These are phyloP conservation scores for Brachyptera putata DNA, from an alignment of 2,888 invertebrate species.

Conservation along the genomic window DNA sequence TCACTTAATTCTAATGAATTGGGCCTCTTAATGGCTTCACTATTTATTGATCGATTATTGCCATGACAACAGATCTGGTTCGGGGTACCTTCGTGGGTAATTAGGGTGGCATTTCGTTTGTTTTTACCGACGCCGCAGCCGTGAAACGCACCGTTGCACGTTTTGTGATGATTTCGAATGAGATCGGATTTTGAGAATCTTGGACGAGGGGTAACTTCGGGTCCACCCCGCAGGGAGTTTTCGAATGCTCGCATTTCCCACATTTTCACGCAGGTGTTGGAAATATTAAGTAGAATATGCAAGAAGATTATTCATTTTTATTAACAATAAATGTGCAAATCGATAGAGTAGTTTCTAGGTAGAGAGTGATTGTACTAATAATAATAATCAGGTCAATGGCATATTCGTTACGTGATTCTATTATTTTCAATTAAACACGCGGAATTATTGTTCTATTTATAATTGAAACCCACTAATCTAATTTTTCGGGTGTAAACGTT, in stretches of 20 bases:
- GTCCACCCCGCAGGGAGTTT: slow-evolving; percentile 34
- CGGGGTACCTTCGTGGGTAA: neutral
- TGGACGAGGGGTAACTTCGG: slow-evolving; percentile 21
- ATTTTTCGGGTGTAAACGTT: no score
- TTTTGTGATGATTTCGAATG: slow-evolving; percentile 55
- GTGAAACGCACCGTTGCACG: slow-evolving; percentile 72
- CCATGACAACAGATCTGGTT: neutral
- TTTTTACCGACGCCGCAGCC: slow-evolving; percentile 62
- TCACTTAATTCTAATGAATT: slow-evolving; percentile 24
- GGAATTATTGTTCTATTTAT: no score
- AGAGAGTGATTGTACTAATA: no score
- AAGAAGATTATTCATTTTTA: neutral
- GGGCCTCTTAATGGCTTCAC: slow-evolving; percentile 4
- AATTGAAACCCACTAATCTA: no score
- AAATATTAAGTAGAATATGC: neutral
- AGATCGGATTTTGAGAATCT: slow-evolving; percentile 13
- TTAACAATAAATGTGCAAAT: neutral
- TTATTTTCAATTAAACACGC: no score
- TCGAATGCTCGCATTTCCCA: slow-evolving; percentile 33
- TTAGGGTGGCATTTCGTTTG: slow-evolving; percentile 9
- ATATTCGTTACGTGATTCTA: no score
- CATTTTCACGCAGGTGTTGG: slow-evolving; percentile 24
- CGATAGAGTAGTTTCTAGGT: no score
- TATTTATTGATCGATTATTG: no score
- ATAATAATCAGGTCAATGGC: no score